These are phyloP conservation scores for Baccha elongata DNA, from an alignment of 2,888 invertebrate genomes.

Conservation along the genomic window DNA sequence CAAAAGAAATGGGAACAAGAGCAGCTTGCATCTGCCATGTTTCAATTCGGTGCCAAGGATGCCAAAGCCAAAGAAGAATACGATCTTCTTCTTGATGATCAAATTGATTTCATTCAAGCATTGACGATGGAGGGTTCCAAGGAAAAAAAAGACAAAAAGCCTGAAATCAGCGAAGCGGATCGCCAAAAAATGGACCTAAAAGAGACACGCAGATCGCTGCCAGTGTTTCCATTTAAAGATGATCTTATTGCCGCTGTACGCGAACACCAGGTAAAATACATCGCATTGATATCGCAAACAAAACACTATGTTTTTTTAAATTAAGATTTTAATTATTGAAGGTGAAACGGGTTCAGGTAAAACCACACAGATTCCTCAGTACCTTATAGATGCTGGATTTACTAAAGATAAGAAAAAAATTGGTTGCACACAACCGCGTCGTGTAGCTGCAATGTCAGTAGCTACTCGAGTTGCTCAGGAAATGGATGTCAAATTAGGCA, in stretches of 20 bases:
- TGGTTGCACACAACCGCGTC: constrained; percentile 97
- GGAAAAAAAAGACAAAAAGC: constrained; percentile 82
- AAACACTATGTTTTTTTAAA: constrained; percentile 56
- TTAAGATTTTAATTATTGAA: constrained; percentile 94
- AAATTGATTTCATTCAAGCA: constrained; percentile 98
- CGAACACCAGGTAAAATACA: constrained; percentile 87
- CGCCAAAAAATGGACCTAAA: constrained; percentile 91
- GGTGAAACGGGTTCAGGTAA: constrained; percentile 99
- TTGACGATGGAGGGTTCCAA: constrained; percentile 90
- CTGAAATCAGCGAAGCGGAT: constrained; percentile 86
- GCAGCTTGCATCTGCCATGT: constrained; percentile 95
- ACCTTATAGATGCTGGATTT: constrained; percentile 96
- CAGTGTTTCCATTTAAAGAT: constrained; percentile 95
- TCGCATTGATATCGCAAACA: neutral
- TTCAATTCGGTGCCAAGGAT: constrained; percentile 96
- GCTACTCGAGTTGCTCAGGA: constrained; percentile 99
- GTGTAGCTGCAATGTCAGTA: constrained; percentile 99
- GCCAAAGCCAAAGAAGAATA: constrained; percentile 90
- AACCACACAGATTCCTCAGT: constrained; percentile 99
- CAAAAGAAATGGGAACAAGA: constrained; percentile 99
- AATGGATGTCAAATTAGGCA: constrained; percentile 97
- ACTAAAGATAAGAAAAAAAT: constrained; percentile 93
- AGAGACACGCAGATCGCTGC: constrained; percentile 95
- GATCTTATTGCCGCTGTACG: constrained; percentile 95
- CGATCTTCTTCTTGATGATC: constrained; percentile 96